Evolutionary conservation across 2,797 vertebrate species (phyloP), one percentile per base, ranked within the genome.

Genomic region (Xiphorhynchus erythropygius): DNA sequence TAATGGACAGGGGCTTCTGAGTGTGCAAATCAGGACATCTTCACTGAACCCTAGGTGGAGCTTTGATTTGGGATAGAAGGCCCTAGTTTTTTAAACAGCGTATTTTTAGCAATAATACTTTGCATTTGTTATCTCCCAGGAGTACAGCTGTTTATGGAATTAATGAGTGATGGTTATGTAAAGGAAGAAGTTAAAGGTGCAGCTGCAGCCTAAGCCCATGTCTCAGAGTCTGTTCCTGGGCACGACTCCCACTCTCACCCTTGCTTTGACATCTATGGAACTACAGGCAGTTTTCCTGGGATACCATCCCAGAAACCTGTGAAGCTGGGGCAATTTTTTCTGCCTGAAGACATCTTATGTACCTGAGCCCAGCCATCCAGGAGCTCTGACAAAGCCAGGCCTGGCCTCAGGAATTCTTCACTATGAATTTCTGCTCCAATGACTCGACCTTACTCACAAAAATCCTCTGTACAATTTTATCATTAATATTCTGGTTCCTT

Each of bases 211-310:
- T 37, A 23, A 75, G 33, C 11, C 39, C 3, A 0, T 16, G 18
- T 12, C 30, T 79, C n/a, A 33, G 67, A 55, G 62, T 33, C 0
- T 8, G 30, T 27, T 79, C 49, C 44, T 39, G 30, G 67, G n/a
- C 52, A 39, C 8, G 3, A 49, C 23, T 18, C 8, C 35, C 13
- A 7, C 25, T 25, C 42, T 53, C 0, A 0, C 32, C 35, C 9
- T 2, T 5, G 12, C 37, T 23, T 2, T 0, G 0, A 1, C 0
- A 1, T 3, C 11, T 4, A 10, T 32, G 37, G 55, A 50, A 25
- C 44, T 2, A 0, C 6, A 22, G 65, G 53, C 25, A 28, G 23
- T n/a, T 76, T 65, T 87, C 74, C 59, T 47, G 50, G 77, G 30
- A 44, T 5, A 3, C 12, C n/a, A 57, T n/a, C 27, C 57, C 69